Conservation (phyloP, 2,797 vertebrate genomes). For the Balearica regulorum region DNA sequence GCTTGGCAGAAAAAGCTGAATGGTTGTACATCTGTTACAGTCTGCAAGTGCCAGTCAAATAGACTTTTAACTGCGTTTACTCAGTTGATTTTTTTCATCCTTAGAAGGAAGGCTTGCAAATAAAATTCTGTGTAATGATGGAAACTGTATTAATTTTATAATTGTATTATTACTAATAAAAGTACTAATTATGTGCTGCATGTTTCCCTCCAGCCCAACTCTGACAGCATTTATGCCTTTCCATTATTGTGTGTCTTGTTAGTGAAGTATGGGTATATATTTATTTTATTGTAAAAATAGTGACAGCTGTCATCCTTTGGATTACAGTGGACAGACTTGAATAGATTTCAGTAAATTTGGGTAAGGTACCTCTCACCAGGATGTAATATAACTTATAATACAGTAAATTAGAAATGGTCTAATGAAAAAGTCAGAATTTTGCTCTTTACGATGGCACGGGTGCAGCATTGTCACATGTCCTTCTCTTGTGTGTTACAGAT, state of each 20-base stretch:
- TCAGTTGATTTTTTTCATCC: neutral
- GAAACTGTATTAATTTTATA: neutral
- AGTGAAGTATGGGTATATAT: neutral
- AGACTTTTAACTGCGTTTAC: neutral
- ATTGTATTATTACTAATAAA: neutral
- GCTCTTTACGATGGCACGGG: neutral
- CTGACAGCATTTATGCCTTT: neutral
- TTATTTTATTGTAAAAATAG: neutral
- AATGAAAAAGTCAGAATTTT: neutral
- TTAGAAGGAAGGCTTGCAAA: neutral
- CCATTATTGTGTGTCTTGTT: neutral
- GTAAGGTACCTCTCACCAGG: neutral
- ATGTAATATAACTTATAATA: neutral
- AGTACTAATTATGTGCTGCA: neutral
- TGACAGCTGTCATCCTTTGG: neutral
- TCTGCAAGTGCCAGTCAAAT: neutral
- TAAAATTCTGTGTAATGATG: neutral
- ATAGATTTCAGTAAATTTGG: neutral
- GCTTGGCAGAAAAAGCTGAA: neutral
- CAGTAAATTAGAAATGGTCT: neutral
- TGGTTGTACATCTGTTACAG: neutral
- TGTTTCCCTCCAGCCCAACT: neutral
- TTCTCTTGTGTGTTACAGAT: conserved; percentile 73
- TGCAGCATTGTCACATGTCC: neutral
- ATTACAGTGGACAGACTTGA: neutral